A percentile compares a stretch with the other conserved stretches of the same genome.
Conservation (phyloP, 2,888 invertebrate species). For the Frankliniella intonsa region DNA sequence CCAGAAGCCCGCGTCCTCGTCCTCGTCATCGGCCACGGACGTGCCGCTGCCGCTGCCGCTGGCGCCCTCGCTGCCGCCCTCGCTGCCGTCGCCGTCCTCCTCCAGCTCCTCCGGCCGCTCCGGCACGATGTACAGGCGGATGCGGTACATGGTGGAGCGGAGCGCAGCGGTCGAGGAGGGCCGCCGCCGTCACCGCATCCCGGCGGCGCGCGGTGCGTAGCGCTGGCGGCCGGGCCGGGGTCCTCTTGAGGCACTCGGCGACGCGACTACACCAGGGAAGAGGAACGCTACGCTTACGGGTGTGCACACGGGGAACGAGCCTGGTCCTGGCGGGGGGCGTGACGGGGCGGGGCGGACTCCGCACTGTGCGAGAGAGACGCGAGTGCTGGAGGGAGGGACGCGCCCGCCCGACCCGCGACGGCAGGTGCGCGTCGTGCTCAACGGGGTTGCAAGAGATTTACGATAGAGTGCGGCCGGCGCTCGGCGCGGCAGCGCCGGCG, state of each 20-base stretch:
- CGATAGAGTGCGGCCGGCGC: neutral
- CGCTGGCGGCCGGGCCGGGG: neutral
- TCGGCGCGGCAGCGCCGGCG: neutral
- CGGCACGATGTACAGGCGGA: conserved; percentile 16
- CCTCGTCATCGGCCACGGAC: conserved; percentile 1
- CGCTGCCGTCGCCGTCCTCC: neutral
- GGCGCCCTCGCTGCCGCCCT: neutral
- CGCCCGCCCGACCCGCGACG: neutral
- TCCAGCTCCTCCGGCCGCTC: neutral
- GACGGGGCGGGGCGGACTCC: neutral
- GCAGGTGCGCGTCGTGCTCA: neutral
- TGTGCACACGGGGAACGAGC: neutral
- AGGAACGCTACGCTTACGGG: no score
- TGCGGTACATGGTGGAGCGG: neutral
- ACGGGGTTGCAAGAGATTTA: neutral
- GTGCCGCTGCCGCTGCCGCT: neutral
- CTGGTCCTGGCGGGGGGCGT: neutral
- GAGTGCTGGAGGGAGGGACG: neutral
- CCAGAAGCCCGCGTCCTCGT: conserved; percentile 15
- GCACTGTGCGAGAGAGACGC: neutral
- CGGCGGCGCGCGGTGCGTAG: neutral
- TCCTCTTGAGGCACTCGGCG: no score
- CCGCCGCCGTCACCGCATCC: neutral
- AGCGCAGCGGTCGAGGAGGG: neutral
- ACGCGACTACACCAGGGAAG: no score